Evolutionary conservation across 2,797 vertebrate genomes (phyloP).

Genomic region (Urosaurus nigricauda): DNA sequence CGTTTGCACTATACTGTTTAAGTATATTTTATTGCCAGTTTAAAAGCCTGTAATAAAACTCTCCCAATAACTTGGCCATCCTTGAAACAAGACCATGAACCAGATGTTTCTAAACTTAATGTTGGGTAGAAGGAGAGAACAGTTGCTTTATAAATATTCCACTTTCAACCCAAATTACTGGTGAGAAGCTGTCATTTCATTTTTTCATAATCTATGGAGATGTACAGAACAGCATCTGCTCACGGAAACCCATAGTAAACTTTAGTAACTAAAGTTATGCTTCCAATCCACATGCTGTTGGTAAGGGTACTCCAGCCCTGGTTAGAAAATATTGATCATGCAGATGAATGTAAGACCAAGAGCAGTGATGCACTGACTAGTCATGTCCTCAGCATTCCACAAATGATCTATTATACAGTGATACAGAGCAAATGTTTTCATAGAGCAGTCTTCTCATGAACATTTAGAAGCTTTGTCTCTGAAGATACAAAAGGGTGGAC

Average conservation of each 20-base stretch:
- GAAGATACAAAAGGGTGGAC: too few species aligned
- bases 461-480: too few species aligned
- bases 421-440: not conserved
- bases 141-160: not conserved
- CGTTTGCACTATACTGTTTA: not conserved
- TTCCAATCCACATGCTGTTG: not conserved
- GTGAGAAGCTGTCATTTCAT: constrained; percentile 6
- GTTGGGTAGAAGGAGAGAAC: not conserved
- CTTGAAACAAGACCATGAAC: not conserved
- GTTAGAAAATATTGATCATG: not conserved
- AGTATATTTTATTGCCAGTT: not conserved
- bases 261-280: not conserved
- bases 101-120: not conserved
- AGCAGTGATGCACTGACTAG: too few species aligned
- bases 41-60: not conserved
- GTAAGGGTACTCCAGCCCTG: not conserved
- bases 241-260: not conserved
- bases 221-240: not conserved
- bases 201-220: not conserved
- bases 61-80: not conserved
- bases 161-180: not conserved
- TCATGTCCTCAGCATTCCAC: too few species aligned
- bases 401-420: too few species aligned
- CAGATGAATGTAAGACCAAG: not conserved
- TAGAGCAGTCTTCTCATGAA: too few species aligned